A percentile compares a stretch with the other conserved stretches of the same genome.
Evolutionary conservation across 2,888 invertebrate species (phyloP).

Genomic region (Ochlodes sylvanus): DNA sequence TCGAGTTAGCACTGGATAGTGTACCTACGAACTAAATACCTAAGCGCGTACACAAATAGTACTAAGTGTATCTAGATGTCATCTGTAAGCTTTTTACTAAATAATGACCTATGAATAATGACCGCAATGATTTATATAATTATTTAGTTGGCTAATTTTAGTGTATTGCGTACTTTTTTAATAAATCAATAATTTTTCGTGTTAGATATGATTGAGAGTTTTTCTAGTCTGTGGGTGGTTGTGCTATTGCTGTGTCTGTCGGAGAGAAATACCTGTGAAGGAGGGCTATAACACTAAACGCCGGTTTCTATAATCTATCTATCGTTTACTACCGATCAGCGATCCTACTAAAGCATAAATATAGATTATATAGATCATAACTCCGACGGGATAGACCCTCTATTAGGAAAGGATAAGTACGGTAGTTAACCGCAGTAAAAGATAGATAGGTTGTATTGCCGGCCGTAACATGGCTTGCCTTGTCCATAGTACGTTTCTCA

Average conservation of each 20-base stretch:
- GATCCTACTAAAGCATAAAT: no score
- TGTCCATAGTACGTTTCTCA: slow-evolving; percentile 45
- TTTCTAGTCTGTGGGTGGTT: slow-evolving; percentile 77
- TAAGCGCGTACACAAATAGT: slow-evolving; percentile 37
- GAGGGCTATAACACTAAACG: slow-evolving; percentile 60
- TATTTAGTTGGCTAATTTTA: slow-evolving; percentile 76
- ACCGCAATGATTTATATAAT: slow-evolving; percentile 64
- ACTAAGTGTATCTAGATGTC: slow-evolving; percentile 32
- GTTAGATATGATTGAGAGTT: slow-evolving; percentile 77
- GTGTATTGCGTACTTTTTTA: slow-evolving; percentile 70
- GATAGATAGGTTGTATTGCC: not conserved
- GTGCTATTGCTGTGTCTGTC: slow-evolving; percentile 67
- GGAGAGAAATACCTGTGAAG: slow-evolving; percentile 67
- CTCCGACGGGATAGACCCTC: no score
- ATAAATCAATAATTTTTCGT: slow-evolving; percentile 77
- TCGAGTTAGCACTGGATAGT: slow-evolving; percentile 13
- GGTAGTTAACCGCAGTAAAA: not conserved
- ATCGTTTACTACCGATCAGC: slow-evolving; percentile 30
- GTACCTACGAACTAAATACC: slow-evolving; percentile 19
- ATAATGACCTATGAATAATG: slow-evolving; percentile 40
- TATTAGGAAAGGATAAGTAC: no score
- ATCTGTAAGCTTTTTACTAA: slow-evolving; percentile 27
- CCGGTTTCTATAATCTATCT: not conserved
- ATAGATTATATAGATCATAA: no score
- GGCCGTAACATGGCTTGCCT: slow-evolving; percentile 41